Base-by-base conservation (phyloP, 2,888 invertebrate genomes). In the Agrotis clavis region DNA sequence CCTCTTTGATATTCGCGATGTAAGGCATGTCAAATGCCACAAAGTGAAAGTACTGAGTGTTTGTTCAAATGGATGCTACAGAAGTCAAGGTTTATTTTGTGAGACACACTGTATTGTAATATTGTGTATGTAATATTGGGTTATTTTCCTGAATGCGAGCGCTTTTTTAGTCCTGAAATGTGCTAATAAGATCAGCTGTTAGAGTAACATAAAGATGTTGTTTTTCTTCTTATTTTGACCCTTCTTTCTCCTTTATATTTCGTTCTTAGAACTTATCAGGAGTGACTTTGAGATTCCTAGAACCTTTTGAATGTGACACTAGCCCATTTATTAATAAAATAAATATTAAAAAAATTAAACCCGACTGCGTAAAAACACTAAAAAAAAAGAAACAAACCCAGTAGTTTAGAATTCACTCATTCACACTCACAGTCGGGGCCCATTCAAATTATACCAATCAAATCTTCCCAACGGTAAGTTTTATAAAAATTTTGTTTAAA, bases 1-100 rank as follows among this genome's bases (percentile, higher is more conserved):
- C 88, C 90, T 89, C 87, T 90, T 91, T 90, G 88, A 89, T 90
- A 92, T 92, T 90, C 89, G 60, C 79, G 81, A 79, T 88, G 87
- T 87, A 86, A 87, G 78, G 62, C 81, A 89, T 77, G 84, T 81
- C 83, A 81, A 81, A 89, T 87, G 84, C 86, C 81, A 87, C 82
- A 86, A 87, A 87, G 87, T 77, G 77, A 87, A 84, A 75, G 82
- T 83, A 78, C 81, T 84, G 79, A 68, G 59, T 77, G 68, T 74
- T 76, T 68, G 48, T 77, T 68, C 47, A 72, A 69, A 79, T 65
- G 14, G 47, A 63, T 71, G 21, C 14, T 71, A 41, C 59, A 57
- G 48, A 60, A 62, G 47, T 60, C 48, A 72, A 48, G 57, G 53
- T 69, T 61, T 67, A 48, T 67, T 74, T 51, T 51, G 14, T 48